Evolutionary conservation across 2,113 vertebrate genomes (phyloP).

Genomic region (Datnioides undecimradiatus): DNA sequence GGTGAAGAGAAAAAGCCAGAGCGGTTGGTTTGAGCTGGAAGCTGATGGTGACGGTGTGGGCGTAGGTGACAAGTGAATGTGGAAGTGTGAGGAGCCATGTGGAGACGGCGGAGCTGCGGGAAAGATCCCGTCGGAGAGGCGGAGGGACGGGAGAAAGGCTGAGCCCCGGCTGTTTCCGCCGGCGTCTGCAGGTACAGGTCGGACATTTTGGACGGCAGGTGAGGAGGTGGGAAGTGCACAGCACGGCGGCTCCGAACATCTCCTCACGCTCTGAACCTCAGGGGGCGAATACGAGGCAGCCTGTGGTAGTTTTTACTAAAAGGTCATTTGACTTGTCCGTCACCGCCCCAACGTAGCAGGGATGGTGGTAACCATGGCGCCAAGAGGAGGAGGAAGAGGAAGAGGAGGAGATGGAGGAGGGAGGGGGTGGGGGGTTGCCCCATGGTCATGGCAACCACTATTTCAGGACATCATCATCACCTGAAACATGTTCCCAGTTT

Average conservation of each 20-base stretch:
- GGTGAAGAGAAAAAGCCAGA: neutral
- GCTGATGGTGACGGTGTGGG: slow-evolving; percentile 7
- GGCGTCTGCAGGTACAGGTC: slow-evolving; percentile 49
- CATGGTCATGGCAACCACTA: slow-evolving; percentile 56
- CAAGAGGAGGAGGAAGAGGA: slow-evolving; percentile 25
- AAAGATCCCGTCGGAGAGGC: neutral
- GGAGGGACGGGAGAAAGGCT: neutral
- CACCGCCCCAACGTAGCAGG: slow-evolving; percentile 5
- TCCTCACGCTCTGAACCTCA: neutral
- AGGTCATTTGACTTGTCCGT: slow-evolving; percentile 60
- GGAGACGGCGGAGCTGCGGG: slow-evolving; percentile 18
- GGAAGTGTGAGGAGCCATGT: slow-evolving; percentile 60
- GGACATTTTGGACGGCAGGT: slow-evolving; percentile 60
- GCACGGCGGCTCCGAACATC: too few species aligned
- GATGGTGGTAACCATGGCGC: slow-evolving; percentile 63
- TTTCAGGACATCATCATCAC: slow-evolving; percentile 49
- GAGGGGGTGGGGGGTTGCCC: slow-evolving; percentile 27
- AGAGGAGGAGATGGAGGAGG: neutral
- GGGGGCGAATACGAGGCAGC: slow-evolving; percentile 7
- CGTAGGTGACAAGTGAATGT: slow-evolving; percentile 40
- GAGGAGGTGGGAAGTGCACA: neutral
- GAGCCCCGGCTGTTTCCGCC: neutral
- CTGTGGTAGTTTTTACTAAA: slow-evolving; percentile 37
- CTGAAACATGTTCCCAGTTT: slow-evolving; percentile 21
- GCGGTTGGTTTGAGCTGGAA: neutral